phyloP scores from a whole-genome alignment of 2,888 invertebrate genomes.

The Drosophila tanythrix region DNA sequence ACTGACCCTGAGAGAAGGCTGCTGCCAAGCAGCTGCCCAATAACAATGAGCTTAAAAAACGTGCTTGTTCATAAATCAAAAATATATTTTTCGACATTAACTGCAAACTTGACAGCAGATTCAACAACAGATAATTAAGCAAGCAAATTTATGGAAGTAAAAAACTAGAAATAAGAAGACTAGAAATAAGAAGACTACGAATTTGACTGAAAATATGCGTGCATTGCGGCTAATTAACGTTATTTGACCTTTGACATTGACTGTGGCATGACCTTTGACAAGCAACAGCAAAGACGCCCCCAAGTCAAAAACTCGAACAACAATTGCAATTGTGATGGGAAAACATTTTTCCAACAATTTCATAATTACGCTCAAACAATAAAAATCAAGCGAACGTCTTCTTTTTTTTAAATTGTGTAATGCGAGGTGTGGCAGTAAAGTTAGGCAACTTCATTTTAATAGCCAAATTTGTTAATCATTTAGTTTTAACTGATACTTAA shows the following conservation, averaged over 20 bases:
- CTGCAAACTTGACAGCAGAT: conserved; percentile 40
- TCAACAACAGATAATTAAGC: conserved; percentile 57
- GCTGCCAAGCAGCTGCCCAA: conserved; percentile 18
- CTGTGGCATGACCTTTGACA: conserved; percentile 66
- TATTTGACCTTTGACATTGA: conserved; percentile 61
- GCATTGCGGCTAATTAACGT: conserved; percentile 45
- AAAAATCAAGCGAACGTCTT: conserved; percentile 12
- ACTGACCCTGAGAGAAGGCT: conserved; percentile 46
- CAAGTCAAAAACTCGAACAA: conserved; percentile 22
- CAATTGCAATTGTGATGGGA: conserved; percentile 43
- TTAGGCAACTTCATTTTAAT: neutral
- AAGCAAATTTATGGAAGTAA: conserved; percentile 41
- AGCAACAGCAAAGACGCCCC: conserved; percentile 13
- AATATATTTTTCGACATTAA: conserved; percentile 47
- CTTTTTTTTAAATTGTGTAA: conserved; percentile 1
- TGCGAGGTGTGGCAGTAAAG: conserved; percentile 22
- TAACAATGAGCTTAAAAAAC: conserved; percentile 21
- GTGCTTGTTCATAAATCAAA: conserved; percentile 67
- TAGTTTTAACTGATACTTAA: neutral
- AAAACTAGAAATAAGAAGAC: conserved; percentile 13
- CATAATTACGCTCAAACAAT: conserved; percentile 46
- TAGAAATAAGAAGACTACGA: conserved; percentile 20
- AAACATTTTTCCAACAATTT: conserved; percentile 44
- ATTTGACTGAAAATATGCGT: conserved; percentile 29
- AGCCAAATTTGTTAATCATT: neutral